Percentiles rank a stretch among this genome's conserved stretches.
Conservation (phyloP, 2,888 invertebrate genomes). For the Aradus depressus region DNA sequence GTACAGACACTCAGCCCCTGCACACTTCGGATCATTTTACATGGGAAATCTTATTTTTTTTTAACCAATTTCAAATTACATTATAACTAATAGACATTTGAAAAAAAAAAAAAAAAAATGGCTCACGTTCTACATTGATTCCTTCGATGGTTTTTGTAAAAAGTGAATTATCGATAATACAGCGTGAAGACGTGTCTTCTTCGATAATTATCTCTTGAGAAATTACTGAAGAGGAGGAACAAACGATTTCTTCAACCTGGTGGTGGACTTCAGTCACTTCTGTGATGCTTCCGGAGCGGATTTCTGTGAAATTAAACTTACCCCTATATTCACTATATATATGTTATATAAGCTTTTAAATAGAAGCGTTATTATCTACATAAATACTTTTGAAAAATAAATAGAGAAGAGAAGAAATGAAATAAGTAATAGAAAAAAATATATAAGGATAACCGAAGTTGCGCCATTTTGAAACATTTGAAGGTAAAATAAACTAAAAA, state of each 20-base stretch:
- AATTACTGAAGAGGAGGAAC: constrained; percentile 6
- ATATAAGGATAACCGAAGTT: background rate
- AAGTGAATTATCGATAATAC: constrained; percentile 25
- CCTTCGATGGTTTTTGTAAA: constrained; percentile 30
- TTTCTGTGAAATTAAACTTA: constrained; percentile 21
- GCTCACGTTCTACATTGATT: constrained; percentile 66
- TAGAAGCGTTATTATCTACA: background rate
- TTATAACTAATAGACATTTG: constrained; percentile 3
- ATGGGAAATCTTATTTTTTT: too few relatives aligned
- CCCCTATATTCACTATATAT: too few relatives aligned
- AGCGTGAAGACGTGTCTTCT: constrained; percentile 24
- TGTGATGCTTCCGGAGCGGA: constrained; percentile 16
- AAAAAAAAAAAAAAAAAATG: constrained; percentile 24
- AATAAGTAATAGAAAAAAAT: background rate
- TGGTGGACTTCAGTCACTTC: constrained; percentile 6
- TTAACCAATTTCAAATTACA: too few relatives aligned
- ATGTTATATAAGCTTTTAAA: too few relatives aligned
- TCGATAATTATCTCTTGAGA: constrained; percentile 15
- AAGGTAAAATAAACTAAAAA: background rate
- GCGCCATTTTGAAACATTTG: background rate
- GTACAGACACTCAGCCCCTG: too few relatives aligned
- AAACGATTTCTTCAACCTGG: constrained; percentile 5
- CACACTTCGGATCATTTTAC: too few relatives aligned
- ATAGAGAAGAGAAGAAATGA: background rate
- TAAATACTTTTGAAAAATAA: background rate